Base-by-base conservation (phyloP, 2,888 invertebrate genomes). In the Noctua janthina region DNA sequence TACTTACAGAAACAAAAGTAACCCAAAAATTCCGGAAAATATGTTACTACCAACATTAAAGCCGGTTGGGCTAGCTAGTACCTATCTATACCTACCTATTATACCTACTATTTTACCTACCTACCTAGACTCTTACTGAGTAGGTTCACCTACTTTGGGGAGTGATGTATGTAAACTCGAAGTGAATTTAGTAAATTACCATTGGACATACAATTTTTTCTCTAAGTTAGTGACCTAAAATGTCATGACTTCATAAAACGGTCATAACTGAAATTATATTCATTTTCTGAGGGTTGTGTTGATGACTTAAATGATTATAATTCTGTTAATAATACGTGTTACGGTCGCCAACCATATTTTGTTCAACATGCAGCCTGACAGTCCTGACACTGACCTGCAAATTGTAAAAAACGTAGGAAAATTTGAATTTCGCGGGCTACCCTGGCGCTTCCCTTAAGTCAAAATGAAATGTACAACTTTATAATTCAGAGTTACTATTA, bases 1-100 rank as follows among this genome's bases (percentile, higher is more conserved):
- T 92, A 87, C 89, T 91, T 84, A 84, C 89, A 77, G 87, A 91
- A 93, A 93, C 90, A 91, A 91, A 90, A 87, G 87, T 87, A 79
- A 64, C 72, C 66, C 59, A 46, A 74, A 76, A 70, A 59, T 20
- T 82, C 29, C 8, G 39, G 23, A 62, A 78, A 68, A 78, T 82
- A 54, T 70, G 49, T 46, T 56, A 68, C 67, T 49, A 15, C 23
- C n/a, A 20, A 23, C 20, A 70, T 71, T 70, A 39, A 67, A 39
- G 20, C 51, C n/a, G 17, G n/a, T 62, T 51, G 20, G 15, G 64
- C n/a, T 46, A 78, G 1, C 11, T 11, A 11, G 23, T 62, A 62
- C 8, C 8, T 35, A 69, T n/a, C 4, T 11, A n/a, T 56, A 11
- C 11, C 13, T 56, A 10, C 10, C 13, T 59, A 13, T 6, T 5